Percentiles rank a stretch among this genome's conserved stretches.
Conservation (phyloP, 2,888 invertebrate species). For the Desoria tigrina region DNA sequence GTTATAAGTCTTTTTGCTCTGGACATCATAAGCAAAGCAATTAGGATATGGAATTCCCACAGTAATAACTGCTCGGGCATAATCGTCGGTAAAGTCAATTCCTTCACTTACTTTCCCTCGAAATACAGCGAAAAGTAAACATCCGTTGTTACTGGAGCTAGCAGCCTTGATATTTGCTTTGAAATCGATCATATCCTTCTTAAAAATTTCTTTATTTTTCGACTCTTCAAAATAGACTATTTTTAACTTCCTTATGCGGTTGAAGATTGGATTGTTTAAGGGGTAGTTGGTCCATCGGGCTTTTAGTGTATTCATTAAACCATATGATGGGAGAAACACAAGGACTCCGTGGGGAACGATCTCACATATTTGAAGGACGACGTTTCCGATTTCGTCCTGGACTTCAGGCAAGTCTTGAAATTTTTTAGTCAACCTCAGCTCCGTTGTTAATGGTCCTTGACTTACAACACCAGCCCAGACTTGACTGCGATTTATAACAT, state of each 20-base stretch:
- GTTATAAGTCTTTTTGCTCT: constrained; percentile 37
- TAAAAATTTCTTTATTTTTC: constrained; percentile 28
- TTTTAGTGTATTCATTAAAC: constrained; percentile 25
- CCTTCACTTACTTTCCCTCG: constrained; percentile 50
- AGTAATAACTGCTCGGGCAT: constrained; percentile 48
- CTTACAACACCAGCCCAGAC: constrained; percentile 31
- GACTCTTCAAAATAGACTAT: constrained; percentile 39
- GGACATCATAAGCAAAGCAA: not conserved
- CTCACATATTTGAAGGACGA: constrained; percentile 32
- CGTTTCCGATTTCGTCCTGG: constrained; percentile 38
- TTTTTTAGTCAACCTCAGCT: not conserved
- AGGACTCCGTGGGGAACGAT: constrained; percentile 48
- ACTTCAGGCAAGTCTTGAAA: constrained; percentile 20
- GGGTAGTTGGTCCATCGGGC: constrained; percentile 23
- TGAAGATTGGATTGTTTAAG: not conserved
- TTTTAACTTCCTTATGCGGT: constrained; percentile 28
- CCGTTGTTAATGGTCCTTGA: constrained; percentile 14
- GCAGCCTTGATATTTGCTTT: constrained; percentile 17
- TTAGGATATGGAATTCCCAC: constrained; percentile 47
- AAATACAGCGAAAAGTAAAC: constrained; percentile 46
- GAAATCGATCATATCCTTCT: constrained; percentile 31
- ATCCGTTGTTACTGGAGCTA: constrained; percentile 26
- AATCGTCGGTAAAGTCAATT: constrained; percentile 49
- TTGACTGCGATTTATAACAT: constrained; percentile 35
- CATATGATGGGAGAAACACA: constrained; percentile 46